Base-by-base conservation (phyloP, 2,888 invertebrate species). In the Bombyx huttoni region DNA sequence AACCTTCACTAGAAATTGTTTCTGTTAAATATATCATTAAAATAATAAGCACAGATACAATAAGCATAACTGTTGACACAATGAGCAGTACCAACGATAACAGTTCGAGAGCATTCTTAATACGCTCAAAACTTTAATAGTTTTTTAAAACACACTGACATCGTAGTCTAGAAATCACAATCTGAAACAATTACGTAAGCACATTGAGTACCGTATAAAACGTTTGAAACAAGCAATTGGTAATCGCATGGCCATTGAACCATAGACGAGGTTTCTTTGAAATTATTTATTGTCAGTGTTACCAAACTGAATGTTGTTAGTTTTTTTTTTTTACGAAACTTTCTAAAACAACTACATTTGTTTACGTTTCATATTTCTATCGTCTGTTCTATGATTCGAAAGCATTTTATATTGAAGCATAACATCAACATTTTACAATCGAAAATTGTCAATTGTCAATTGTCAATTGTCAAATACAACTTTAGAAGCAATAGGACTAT, bases 171-270 rank as follows among this genome's bases (percentile, higher is more conserved):
- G 40, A 40, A 1, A 40, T 40, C 40, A 40, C 40, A 40, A 40
- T 40, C 12, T 40, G 40, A 40, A 40, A 40, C 40, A 40, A 40
- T 40, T 40, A 40, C 40, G 40, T 40, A 40, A 40, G 24, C 24
- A 2, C 24, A 24, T 5, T 24, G 24, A 24, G 35, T 34, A 47
- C 53, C 48, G 56, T 59, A 59, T 55, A 59, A 70, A 67, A 64
- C 65, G 58, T 59, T 63, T 53, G 67, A 67, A 70, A 66, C 58
- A 59, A 51, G 34, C 55, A 57, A 60, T 71, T 71, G 67, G 65
- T 53, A 58, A 68, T 70, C 56, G 61, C 59, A 56, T 62, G 61
- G 54, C 49, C 67, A 61, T 63, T 73, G 69, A 66, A 70, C 69
- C 68, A 59, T 65, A 59, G 59, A 53, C 54, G 51, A 49, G 47